phyloP scores from a whole-genome alignment of 2,888 invertebrate genomes.

The Anarsia innoxiella region DNA sequence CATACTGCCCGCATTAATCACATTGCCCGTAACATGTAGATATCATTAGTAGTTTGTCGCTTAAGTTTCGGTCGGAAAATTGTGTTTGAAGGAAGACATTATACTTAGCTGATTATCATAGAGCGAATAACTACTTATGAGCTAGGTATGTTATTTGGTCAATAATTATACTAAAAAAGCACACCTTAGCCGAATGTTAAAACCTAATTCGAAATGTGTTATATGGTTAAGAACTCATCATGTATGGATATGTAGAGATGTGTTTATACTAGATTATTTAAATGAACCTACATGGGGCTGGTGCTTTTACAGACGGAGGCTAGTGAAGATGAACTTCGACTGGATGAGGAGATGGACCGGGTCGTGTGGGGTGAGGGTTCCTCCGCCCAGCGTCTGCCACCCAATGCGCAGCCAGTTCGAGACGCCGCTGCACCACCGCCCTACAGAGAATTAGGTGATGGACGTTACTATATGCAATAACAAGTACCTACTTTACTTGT shows the following conservation, averaged over 20 bases:
- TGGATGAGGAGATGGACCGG: conserved; percentile 93
- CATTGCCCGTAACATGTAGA: no score
- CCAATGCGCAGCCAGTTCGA: conserved; percentile 41
- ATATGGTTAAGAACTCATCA: background rate
- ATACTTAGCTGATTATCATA: no score
- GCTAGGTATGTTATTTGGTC: background rate
- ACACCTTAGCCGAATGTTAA: background rate
- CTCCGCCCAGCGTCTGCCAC: conserved; percentile 47
- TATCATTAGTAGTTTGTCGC: no score
- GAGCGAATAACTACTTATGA: background rate
- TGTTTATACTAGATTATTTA: no score
- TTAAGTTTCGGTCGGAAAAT: no score
- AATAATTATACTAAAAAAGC: background rate
- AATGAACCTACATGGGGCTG: no score
- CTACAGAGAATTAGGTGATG: no score
- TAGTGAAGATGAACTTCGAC: conserved; percentile 77
- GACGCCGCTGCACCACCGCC: conserved; percentile 33
- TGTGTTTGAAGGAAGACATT: no score
- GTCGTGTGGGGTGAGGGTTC: conserved; percentile 84
- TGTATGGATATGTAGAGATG: no score
- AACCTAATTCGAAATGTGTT: background rate
- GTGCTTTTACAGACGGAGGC: conserved; percentile 28
- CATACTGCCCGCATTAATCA: no score
- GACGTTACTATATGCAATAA: no score
- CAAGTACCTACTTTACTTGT: no score